phyloP scores from a whole-genome alignment of 2,888 invertebrate species.

The Choreutis nemorana region DNA sequence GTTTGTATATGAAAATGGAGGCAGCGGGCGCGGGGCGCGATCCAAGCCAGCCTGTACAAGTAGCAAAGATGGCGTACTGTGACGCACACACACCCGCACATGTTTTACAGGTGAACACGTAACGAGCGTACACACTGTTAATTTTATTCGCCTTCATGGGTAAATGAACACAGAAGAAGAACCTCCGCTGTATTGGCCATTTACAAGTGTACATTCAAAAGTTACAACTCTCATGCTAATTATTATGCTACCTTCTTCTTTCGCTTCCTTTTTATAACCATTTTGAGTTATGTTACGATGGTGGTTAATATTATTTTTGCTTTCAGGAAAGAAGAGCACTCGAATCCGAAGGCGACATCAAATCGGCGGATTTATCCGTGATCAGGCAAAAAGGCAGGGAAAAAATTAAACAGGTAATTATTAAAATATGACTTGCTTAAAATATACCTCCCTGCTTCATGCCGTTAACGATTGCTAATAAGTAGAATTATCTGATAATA shows the following conservation, averaged over 20 bases:
- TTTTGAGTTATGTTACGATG: too few species aligned
- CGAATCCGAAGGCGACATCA: conserved; percentile 53
- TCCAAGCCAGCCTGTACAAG: conserved; percentile 78
- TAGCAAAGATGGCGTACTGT: conserved; percentile 96
- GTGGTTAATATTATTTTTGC: conserved; percentile 6
- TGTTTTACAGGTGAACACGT: conserved; percentile 56
- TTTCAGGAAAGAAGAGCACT: conserved; percentile 42
- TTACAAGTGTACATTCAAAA: too few species aligned
- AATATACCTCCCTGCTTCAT: too few species aligned
- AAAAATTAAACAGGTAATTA: conserved; percentile 77
- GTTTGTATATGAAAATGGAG: conserved; percentile 96
- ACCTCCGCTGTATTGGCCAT: too few species aligned
- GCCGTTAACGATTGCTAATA: too few species aligned
- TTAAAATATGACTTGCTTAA: too few species aligned
- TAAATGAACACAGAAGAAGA: too few species aligned
- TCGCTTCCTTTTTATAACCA: not conserved
- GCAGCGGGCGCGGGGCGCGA: conserved; percentile 74
- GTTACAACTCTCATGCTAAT: too few species aligned
- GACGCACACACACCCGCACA: conserved; percentile 89
- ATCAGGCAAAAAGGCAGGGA: conserved; percentile 74
- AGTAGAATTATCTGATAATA: too few species aligned
- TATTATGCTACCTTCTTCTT: not conserved
- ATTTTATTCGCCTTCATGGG: too few species aligned
- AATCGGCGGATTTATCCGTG: conserved; percentile 39
- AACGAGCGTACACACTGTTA: too few species aligned